Conservation (phyloP, 2,113 vertebrate genomes). For the Stictonetta naevosa region DNA sequence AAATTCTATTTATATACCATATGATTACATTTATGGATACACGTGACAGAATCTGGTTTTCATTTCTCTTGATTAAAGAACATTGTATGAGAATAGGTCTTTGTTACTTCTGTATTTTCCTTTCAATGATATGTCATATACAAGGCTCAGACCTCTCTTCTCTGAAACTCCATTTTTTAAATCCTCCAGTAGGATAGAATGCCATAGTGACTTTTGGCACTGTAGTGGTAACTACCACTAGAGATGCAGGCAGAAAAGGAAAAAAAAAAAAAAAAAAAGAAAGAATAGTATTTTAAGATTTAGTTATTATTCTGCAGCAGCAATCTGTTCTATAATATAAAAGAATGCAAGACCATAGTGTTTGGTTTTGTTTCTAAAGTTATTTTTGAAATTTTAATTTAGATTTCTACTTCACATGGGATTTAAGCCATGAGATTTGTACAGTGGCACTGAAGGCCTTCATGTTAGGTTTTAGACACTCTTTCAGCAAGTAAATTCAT, state of each 20-base stretch:
- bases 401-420: background rate
- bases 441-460: background rate
- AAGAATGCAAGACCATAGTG: background rate
- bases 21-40: conserved; percentile 35
- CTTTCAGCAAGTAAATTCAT: background rate
- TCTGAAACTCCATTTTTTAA: background rate
- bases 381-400: background rate
- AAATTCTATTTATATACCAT: conserved; percentile 52
- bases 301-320: background rate
- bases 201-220: background rate
- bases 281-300: background rate
- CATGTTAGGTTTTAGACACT: background rate
- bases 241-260: fast-evolving
- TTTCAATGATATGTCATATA: background rate
- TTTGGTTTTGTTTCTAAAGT: background rate
- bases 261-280: background rate
- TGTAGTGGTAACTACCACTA: background rate
- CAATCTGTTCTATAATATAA: background rate
- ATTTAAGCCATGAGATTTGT: background rate
- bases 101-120: background rate
- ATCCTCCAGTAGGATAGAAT: background rate
- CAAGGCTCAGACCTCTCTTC: background rate
- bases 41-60: background rate
- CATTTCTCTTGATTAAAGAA: background rate
- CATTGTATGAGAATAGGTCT: background rate